Conservation (phyloP, 2,888 invertebrate species). For the Drosophila austrosaltans region DNA sequence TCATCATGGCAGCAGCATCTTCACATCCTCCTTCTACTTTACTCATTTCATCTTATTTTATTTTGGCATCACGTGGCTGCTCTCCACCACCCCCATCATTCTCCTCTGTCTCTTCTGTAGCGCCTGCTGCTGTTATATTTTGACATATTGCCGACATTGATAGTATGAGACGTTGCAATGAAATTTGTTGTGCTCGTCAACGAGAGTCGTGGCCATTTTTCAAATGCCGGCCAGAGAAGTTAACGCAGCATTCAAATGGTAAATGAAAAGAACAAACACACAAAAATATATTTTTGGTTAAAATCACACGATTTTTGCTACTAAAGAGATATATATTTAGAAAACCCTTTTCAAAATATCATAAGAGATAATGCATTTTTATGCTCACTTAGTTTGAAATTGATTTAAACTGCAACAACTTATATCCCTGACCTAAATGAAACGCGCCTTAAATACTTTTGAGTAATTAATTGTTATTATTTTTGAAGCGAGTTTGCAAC, state of each 20-base stretch:
- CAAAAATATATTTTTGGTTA: constrained; percentile 12
- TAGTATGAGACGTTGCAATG: constrained; percentile 74
- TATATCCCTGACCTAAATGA: not conserved
- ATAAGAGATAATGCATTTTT: not conserved
- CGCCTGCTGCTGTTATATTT: constrained; percentile 48
- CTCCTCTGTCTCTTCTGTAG: constrained; percentile 24
- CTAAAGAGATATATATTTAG: too few species aligned
- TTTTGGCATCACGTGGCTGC: constrained; percentile 69
- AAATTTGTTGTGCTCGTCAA: constrained; percentile 78
- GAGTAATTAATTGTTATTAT: not conserved
- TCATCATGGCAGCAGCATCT: constrained; percentile 36
- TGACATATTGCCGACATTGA: constrained; percentile 76
- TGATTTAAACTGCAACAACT: not conserved
- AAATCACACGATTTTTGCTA: not conserved
- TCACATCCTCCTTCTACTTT: constrained; percentile 38
- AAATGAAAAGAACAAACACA: not conserved
- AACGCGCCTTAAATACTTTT: not conserved
- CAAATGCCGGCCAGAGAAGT: constrained; percentile 45
- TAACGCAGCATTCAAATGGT: constrained; percentile 37
- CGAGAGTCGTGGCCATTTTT: constrained; percentile 61
- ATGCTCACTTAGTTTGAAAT: too few species aligned
- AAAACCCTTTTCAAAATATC: not conserved
- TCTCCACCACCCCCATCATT: not conserved
- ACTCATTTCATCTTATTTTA: constrained; percentile 41
- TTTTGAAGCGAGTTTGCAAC: not conserved